These are phyloP conservation scores for Micropterix aruncella DNA, from an alignment of 2,888 invertebrate species.

Conservation along the genomic window DNA sequence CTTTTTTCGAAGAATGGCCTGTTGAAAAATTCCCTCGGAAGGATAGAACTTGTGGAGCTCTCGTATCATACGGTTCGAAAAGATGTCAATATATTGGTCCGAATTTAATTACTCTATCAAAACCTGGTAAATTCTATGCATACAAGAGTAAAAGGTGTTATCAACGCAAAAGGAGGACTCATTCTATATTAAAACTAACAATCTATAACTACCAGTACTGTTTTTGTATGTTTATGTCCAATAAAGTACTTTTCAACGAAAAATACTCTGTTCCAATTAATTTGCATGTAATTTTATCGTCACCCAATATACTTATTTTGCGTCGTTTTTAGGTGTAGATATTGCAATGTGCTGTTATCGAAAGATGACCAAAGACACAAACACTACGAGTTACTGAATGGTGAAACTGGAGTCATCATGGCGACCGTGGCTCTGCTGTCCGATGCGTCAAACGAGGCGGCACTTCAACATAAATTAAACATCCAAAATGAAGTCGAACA, in stretches of 20 bases:
- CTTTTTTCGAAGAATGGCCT: too few species aligned
- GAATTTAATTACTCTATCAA: too few species aligned
- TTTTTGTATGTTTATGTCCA: too few species aligned
- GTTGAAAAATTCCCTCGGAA: too few species aligned
- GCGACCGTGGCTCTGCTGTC: not conserved
- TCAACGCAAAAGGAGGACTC: too few species aligned
- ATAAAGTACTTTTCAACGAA: not conserved
- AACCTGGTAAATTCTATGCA: too few species aligned
- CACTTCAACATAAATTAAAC: not conserved
- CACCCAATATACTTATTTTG: not conserved
- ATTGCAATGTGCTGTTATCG: not conserved
- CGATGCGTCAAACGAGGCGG: not conserved
- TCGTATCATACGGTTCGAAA: too few species aligned
- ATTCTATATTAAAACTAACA: too few species aligned
- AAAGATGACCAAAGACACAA: not conserved
- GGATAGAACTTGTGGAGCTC: too few species aligned
- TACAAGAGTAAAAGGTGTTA: too few species aligned
- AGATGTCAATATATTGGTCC: too few species aligned
- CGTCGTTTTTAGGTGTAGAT: not conserved
- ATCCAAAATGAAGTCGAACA: not conserved
- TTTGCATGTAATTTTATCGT: not conserved
- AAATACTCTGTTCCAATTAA: not conserved
- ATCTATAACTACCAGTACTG: too few species aligned
- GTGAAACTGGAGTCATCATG: not conserved
- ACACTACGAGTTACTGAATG: not conserved